Evolutionary conservation across 2,113 vertebrate species (phyloP).

Genomic region (Nannobrachium achirus): DNA sequence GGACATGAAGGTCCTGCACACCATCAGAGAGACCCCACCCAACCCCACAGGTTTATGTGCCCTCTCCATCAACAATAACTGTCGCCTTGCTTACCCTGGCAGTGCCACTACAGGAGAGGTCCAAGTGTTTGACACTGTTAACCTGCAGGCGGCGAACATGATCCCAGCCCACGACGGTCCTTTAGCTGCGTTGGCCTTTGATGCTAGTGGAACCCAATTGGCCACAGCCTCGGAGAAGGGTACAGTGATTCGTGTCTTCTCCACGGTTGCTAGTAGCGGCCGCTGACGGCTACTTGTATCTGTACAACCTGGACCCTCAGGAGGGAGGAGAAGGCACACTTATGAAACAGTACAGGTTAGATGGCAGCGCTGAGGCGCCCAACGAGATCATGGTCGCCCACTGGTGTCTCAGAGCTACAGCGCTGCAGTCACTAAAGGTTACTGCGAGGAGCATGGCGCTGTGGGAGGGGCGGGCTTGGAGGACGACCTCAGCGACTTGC

Average conservation of each 20-base stretch:
- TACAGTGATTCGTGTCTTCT: conserved; percentile 98
- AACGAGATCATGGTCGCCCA: conserved; percentile 94
- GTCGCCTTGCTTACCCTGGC: conserved; percentile 96
- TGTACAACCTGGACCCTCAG: conserved; percentile 98
- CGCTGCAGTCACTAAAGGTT: conserved; percentile 89
- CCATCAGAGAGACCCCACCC: conserved; percentile 98
- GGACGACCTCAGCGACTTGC: conserved; percentile 87
- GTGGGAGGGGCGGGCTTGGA: conserved; percentile 90
- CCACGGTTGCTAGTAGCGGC: conserved; percentile 93
- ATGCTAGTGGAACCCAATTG: conserved; percentile 93
- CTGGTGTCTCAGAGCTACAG: conserved; percentile 89
- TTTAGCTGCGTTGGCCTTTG: conserved; percentile 94
- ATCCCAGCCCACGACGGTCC: conserved; percentile 98
- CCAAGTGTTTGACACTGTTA: conserved; percentile 98
- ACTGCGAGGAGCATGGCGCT: conserved; percentile 92
- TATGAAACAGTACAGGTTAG: conserved; percentile 98
- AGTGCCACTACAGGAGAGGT: conserved; percentile 97
- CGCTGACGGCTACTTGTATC: conserved; percentile 94
- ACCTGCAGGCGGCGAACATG: conserved; percentile 98
- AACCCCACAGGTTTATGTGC: conserved; percentile 95
- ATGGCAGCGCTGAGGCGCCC: conserved; percentile 91
- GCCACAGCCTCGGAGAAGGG: conserved; percentile 99
- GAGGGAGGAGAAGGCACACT: conserved; percentile 97
- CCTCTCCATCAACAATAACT: conserved; percentile 97
- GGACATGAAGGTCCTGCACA: conserved; percentile 99